Evolutionary conservation across 1,140 invertebrate species (phyloP), one percentile per base, ranked within the genome.

Genomic region (Drosophila sturtevanti): DNA sequence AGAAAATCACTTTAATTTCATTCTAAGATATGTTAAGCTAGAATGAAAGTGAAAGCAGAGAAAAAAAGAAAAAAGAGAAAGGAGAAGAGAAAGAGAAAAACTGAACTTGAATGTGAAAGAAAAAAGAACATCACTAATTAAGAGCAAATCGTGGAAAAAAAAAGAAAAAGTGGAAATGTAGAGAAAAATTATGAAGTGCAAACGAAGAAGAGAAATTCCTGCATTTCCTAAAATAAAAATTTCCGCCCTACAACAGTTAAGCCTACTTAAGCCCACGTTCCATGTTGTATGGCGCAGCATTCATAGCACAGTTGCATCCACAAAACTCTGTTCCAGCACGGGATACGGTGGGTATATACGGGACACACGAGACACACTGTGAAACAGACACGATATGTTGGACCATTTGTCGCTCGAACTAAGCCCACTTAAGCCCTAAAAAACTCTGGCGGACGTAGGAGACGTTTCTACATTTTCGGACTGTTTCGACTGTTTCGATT

Each of bases 341-440:
- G 59, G 73, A 77, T 74, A 70, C 73, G 51, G 7, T 14, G 37
- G 37, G 41, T 10, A 31, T 18, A 68, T 72, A 56, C 64, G 58
- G 24, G 27, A 52, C 61, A 66, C 54, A 38, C 63, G 62, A 64
- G 68, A 51, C 68, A 48, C 16, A 48, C 16, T 4, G 10, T 12
- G 11, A 12, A 10, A 1, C 41, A 31, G 16, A 34, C 61, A 63
- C 55, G 64, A 44, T 64, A 65, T 71, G 66, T 73, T 80, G 78
- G 79, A 80, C 80, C 77, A 86, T 86, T 86, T 86, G 82, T 86
- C 84, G 82, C 73, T 81, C 79, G 48, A 68, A 61, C 82, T 86
- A 86, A 86, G 82, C 82, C 82, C 84, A 75, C 82, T 82, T 86
- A 86, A 86, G 82, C 82, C 82, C 82, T 86, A 86, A 86, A 86